phyloP scores from a whole-genome alignment of 2,113 vertebrate species.

The Cebus imitator region DNA sequence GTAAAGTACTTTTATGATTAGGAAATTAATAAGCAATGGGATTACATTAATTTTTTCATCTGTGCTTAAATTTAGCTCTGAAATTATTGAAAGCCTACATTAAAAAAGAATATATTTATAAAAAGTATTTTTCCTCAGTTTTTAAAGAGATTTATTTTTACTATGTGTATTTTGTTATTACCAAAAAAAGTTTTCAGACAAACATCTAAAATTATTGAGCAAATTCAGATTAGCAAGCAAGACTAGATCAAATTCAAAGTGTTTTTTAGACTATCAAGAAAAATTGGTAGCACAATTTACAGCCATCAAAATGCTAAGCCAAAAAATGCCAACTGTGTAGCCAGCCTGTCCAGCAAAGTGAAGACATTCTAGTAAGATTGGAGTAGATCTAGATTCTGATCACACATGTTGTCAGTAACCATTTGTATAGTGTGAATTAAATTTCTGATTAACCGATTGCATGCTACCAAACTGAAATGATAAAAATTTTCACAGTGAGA shows the following conservation, averaged over 20 bases:
- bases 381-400: not conserved
- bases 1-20: slow-evolving; percentile 18
- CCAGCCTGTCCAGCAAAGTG: not conserved
- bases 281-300: not conserved
- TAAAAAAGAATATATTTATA: not conserved
- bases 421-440: not conserved
- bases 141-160: not conserved
- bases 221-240: slow-evolving; percentile 23
- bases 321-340: not conserved
- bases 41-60: not conserved
- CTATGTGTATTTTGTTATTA: not conserved
- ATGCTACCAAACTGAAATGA: not conserved
- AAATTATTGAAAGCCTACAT: slow-evolving; percentile 12
- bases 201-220: not conserved
- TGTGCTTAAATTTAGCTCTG: not conserved
- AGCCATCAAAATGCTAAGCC: not conserved
- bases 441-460: not conserved
- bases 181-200: not conserved
- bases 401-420: not conserved
- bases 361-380: not conserved
- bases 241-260: slow-evolving; percentile 4
- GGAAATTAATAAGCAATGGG: slow-evolving; percentile 12
- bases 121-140: slow-evolving; percentile 38
- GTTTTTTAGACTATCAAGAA: not conserved
- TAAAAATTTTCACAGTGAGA: not conserved